phyloP scores from a whole-genome alignment of 2,113 vertebrate genomes.

The Cervus canadensis region DNA sequence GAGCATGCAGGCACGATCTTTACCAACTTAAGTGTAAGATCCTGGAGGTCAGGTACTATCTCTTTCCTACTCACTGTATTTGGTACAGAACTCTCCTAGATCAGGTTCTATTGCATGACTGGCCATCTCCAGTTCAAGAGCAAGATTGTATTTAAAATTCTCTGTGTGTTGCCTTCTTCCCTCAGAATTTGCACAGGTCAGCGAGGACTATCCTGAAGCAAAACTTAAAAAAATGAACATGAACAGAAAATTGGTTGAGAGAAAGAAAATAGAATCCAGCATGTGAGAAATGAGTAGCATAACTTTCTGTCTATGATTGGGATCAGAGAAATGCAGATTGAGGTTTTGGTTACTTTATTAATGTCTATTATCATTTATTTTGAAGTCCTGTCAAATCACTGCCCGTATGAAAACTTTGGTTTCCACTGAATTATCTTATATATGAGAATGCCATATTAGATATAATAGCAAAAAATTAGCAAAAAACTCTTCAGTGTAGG shows the following conservation, averaged over 20 bases:
- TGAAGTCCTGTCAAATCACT: not conserved
- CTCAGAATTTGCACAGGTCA: not conserved
- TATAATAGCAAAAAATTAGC: not conserved
- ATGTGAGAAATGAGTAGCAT: not conserved
- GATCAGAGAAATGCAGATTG: not conserved
- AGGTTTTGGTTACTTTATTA: not conserved
- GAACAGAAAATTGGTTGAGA: not conserved
- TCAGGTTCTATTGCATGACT: not conserved
- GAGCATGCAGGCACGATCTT: not conserved
- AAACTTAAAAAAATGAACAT: constrained; percentile 19
- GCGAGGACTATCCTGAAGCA: not conserved
- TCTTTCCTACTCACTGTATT: not conserved
- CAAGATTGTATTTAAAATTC: not conserved
- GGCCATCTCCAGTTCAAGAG: not conserved
- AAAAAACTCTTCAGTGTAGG: not conserved
- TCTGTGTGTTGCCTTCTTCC: not conserved
- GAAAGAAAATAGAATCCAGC: not conserved
- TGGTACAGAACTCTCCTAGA: not conserved
- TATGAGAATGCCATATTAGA: not conserved
- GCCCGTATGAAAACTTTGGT: not conserved
- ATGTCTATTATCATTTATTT: not conserved
- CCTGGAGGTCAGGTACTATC: not conserved
- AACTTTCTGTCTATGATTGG: not conserved
- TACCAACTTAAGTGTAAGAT: not conserved
- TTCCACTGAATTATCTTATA: not conserved